phyloP scores from a whole-genome alignment of 2,113 vertebrate species.

The Ceyx melanurus region DNA sequence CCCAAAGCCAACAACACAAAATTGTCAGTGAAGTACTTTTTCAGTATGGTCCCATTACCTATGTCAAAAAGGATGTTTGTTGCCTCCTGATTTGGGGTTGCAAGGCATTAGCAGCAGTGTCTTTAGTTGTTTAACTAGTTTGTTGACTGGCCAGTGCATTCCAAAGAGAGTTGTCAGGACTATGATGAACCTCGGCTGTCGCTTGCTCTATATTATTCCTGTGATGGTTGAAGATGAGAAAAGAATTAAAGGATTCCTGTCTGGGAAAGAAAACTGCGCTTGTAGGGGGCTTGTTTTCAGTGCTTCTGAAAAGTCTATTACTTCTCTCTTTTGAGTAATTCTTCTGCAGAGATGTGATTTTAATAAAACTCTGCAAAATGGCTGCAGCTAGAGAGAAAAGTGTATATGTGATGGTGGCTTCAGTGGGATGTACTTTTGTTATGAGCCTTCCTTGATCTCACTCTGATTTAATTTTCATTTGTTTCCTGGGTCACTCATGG shows the following conservation, averaged over 20 bases:
- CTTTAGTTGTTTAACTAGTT: not conserved
- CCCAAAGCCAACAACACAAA: not conserved
- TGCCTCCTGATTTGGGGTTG: not conserved
- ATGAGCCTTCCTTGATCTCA: not conserved
- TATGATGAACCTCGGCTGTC: not conserved
- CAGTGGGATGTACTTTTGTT: conserved; percentile 33
- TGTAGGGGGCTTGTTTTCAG: not conserved
- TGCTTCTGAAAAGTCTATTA: not conserved
- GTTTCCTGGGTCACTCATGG: not conserved
- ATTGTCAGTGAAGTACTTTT: not conserved
- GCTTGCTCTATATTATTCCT: not conserved
- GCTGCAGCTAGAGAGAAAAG: conserved; percentile 3
- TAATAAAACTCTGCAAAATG: conserved; percentile 59
- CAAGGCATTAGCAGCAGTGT: not conserved
- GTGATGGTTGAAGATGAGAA: not conserved
- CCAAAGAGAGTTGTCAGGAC: not conserved
- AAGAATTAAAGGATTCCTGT: not conserved
- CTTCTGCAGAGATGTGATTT: conserved; percentile 32
- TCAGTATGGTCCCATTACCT: not conserved
- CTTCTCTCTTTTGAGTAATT: conserved; percentile 1
- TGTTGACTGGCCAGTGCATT: not conserved
- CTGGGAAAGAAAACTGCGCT: not conserved
- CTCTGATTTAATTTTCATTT: conserved; percentile 42
- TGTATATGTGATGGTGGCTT: not conserved
- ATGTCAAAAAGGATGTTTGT: not conserved